Percentiles rank a stretch among this genome's conserved stretches.
Evolutionary conservation across 2,888 invertebrate genomes (phyloP).

Genomic region (Diplolepis rosae): DNA sequence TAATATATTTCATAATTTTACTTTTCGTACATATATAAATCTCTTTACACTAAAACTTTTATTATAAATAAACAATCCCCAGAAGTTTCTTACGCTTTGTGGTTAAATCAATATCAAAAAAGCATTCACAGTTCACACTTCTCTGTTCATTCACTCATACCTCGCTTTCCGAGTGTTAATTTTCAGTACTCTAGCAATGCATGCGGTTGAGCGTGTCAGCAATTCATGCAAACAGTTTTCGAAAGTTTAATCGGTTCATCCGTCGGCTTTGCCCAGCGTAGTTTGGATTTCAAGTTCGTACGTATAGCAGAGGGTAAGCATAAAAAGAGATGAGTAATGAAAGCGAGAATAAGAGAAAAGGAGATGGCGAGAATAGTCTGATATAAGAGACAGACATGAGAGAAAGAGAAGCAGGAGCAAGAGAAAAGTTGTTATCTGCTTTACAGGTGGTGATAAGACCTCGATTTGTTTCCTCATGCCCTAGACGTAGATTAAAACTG

Average conservation of each 20-base stretch:
- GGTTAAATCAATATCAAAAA: constrained; percentile 32
- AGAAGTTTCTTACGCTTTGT: background rate
- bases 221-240: constrained; percentile 72
- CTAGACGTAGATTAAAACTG: constrained; percentile 66
- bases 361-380: constrained; percentile 31
- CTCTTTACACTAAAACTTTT: too few species aligned
- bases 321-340: constrained; percentile 40
- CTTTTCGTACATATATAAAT: too few species aligned
- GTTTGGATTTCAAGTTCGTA: constrained; percentile 57
- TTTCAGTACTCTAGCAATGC: constrained; percentile 47
- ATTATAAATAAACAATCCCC: background rate
- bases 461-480: constrained; percentile 69
- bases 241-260: constrained; percentile 71
- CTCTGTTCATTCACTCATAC: constrained; percentile 16
- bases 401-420: constrained; percentile 51
- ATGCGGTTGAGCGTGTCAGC: constrained; percentile 50
- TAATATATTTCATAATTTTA: too few species aligned
- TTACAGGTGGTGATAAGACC: constrained; percentile 69
- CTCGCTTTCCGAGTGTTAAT: constrained; percentile 41
- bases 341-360: constrained; percentile 41
- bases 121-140: constrained; percentile 27
- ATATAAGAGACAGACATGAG: constrained; percentile 42
- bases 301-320: constrained; percentile 42
- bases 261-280: constrained; percentile 57
- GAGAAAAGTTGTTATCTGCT: constrained; percentile 71